Conservation (phyloP, 2,113 vertebrate species). For the Muscicapa adusta region DNA sequence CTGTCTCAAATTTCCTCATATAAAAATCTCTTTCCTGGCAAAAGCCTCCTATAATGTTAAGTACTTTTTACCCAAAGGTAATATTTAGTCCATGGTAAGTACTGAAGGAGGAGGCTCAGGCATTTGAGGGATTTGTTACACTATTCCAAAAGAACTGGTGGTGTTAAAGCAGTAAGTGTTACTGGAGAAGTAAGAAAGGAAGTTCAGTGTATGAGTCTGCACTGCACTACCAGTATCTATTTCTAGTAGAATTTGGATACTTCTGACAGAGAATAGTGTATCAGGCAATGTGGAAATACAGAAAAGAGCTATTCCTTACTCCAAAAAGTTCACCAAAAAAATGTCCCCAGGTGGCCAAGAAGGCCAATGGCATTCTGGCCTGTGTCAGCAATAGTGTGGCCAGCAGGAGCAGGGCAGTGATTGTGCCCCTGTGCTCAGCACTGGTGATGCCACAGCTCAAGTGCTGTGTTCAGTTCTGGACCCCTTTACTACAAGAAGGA, state of each 20-base stretch:
- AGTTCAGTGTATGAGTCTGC: not conserved
- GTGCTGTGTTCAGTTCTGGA: not conserved
- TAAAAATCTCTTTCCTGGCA: not conserved
- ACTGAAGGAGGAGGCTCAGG: not conserved
- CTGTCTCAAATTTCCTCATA: not conserved
- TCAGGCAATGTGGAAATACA: not conserved
- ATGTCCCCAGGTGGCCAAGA: not conserved
- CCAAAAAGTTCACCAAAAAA: not conserved
- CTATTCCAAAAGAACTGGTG: not conserved
- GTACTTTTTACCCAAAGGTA: not conserved
- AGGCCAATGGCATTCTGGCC: not conserved
- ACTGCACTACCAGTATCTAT: not conserved
- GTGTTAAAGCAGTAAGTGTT: not conserved
- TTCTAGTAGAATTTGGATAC: not conserved
- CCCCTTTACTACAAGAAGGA: not conserved
- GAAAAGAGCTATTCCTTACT: not conserved
- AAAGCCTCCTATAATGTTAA: not conserved
- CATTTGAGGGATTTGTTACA: not conserved
- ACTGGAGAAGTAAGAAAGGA: not conserved
- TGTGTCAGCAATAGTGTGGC: too few species aligned
- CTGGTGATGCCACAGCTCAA: accelerated
- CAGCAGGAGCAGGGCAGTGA: not conserved
- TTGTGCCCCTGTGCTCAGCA: accelerated
- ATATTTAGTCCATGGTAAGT: not conserved
- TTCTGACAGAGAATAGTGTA: not conserved